phyloP scores from a whole-genome alignment of 2,113 vertebrate genomes.

The Leiothrix lutea region DNA sequence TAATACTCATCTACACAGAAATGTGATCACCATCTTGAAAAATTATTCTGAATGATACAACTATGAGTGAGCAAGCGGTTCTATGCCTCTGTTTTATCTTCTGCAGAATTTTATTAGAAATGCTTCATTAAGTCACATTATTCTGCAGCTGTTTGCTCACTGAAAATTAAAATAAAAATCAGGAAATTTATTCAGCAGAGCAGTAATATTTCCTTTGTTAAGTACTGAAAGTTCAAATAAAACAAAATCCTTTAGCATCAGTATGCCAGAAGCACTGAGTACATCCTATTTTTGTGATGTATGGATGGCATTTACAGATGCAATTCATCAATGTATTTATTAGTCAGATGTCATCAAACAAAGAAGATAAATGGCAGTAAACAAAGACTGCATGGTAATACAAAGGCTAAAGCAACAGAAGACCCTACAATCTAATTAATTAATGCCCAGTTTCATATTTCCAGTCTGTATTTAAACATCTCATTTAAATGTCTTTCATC shows the following conservation, averaged over 20 bases:
- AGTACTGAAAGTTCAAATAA: conserved; percentile 49
- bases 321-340: conserved; percentile 63
- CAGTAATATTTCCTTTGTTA: conserved; percentile 57
- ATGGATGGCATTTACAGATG: conserved; percentile 59
- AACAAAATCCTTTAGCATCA: neutral
- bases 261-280: neutral
- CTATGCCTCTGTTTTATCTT: conserved; percentile 49
- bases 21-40: conserved; percentile 47
- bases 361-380: conserved; percentile 33
- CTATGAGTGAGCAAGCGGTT: conserved; percentile 35
- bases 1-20: conserved; percentile 1
- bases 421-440: neutral
- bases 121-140: conserved; percentile 69
- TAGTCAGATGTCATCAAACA: conserved; percentile 48
- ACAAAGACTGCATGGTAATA: neutral
- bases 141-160: conserved; percentile 70
- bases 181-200: conserved; percentile 50
- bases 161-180: conserved; percentile 68
- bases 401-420: neutral
- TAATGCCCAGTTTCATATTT: neutral
- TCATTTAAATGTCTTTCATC: conserved; percentile 15
- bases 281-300: conserved; percentile 47
- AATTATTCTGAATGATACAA: conserved; percentile 34
- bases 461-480: conserved; percentile 18
- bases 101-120: conserved; percentile 68